Evolutionary conservation across 2,113 vertebrate genomes (phyloP).

Genomic region (Tricholaema leucomelas): DNA sequence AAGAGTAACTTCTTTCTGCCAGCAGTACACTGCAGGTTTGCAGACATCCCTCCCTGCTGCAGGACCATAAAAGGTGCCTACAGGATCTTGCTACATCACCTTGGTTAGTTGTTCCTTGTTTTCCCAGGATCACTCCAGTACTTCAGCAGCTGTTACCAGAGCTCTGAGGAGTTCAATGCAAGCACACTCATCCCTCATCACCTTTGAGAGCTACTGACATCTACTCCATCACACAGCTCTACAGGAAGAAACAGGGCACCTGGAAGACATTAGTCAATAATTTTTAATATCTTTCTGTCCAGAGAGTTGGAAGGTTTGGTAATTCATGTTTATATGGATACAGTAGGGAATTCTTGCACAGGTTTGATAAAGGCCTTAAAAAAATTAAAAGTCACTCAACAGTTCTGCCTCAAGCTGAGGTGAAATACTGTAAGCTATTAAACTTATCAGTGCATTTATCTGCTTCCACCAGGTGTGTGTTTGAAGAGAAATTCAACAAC

Average conservation of each 20-base stretch:
- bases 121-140: not conserved
- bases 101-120: not conserved
- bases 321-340: not conserved
- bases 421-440: not conserved
- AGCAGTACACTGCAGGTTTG: not conserved
- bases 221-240: not conserved
- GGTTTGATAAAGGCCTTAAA: not conserved
- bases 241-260: not conserved
- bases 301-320: not conserved
- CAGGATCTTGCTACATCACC: not conserved
- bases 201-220: not conserved
- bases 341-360: accelerated
- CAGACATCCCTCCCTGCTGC: not conserved
- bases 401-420: not conserved
- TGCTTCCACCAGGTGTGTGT: not conserved
- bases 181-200: not conserved
- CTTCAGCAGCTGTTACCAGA: not conserved
- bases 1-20: not conserved
- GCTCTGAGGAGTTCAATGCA: not conserved
- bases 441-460: not conserved
- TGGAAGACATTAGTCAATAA: not conserved
- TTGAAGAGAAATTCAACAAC: not conserved
- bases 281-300: not conserved
- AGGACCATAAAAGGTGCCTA: not conserved
- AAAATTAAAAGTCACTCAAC: not conserved